Evolutionary conservation across 2,113 vertebrate genomes (phyloP).

Genomic region (Beaufortia kweichowensis): DNA sequence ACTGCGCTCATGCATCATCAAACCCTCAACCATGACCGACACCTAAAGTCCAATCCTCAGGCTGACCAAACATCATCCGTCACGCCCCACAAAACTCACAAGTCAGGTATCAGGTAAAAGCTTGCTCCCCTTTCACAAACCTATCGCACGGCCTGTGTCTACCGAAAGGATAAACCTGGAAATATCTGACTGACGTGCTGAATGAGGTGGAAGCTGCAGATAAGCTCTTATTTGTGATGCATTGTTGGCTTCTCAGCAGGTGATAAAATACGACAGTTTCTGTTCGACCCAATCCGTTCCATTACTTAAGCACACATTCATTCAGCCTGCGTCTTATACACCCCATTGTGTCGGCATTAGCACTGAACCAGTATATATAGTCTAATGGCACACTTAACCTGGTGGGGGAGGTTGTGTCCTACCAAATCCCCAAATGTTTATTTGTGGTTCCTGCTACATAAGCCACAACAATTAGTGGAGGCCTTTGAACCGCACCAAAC

Average conservation of each 20-base stretch:
- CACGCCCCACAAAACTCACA: slow-evolving; percentile 37
- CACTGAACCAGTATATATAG: slow-evolving; percentile 2
- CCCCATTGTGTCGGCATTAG: slow-evolving; percentile 64
- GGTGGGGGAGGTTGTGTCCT: slow-evolving; percentile 15
- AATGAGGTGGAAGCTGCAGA: slow-evolving; percentile 26
- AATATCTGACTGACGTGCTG: slow-evolving; percentile 47
- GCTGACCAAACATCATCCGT: slow-evolving; percentile 34
- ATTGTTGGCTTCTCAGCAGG: slow-evolving; percentile 60
- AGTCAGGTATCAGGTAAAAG: slow-evolving; percentile 59
- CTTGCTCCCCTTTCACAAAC: slow-evolving; percentile 41
- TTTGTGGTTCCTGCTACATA: slow-evolving; percentile 20
- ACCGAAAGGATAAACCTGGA: slow-evolving; percentile 4
- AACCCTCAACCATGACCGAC: not conserved
- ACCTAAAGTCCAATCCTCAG: slow-evolving; percentile 34
- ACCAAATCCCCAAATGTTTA: slow-evolving; percentile 16
- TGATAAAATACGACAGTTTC: slow-evolving; percentile 54
- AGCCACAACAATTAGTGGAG: slow-evolving; percentile 17
- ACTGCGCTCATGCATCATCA: not conserved
- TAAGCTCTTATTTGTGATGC: slow-evolving; percentile 62
- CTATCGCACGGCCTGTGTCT: slow-evolving; percentile 48
- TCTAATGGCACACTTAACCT: slow-evolving; percentile 40
- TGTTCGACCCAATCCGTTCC: slow-evolving; percentile 39
- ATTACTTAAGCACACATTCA: slow-evolving; percentile 67
- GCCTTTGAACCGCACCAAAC: slow-evolving; percentile 17
- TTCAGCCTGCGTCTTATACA: slow-evolving; percentile 51